Conservation (phyloP, 2,888 invertebrate species). For the Polydrusus tereticollis region DNA sequence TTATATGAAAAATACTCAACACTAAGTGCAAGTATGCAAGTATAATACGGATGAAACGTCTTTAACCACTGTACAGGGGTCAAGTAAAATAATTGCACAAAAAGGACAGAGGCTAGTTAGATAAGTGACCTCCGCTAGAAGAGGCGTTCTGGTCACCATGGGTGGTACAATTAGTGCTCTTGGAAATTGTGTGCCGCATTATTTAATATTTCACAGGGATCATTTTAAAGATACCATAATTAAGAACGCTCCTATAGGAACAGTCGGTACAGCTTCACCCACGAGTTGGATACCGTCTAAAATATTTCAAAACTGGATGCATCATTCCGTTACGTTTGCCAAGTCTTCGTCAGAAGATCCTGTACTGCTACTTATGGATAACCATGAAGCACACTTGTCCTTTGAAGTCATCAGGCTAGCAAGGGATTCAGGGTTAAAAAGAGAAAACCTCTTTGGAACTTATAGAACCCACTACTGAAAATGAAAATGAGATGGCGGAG, state of each 20-base stretch:
- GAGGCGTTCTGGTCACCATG: constrained; percentile 32
- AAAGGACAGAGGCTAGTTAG: constrained; percentile 48
- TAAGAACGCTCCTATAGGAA: constrained; percentile 13
- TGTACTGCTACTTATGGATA: constrained; percentile 26
- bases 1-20: constrained; percentile 35
- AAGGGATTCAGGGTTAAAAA: constrained; percentile 24
- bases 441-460: not conserved
- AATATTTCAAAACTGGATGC: constrained; percentile 24
- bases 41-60: constrained; percentile 38
- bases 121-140: constrained; percentile 35
- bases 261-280: constrained; percentile 24
- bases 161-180: constrained; percentile 32
- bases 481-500: not conserved
- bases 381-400: constrained; percentile 16
- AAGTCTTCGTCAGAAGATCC: constrained; percentile 14
- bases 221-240: not conserved
- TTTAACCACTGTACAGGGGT: constrained; percentile 39
- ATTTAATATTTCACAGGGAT: constrained; percentile 39
- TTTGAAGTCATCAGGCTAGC: not conserved
- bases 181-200: constrained; percentile 38
- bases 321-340: constrained; percentile 22
- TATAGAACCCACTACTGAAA: not conserved
- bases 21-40: constrained; percentile 20
- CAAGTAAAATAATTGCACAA: constrained; percentile 42
- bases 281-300: constrained; percentile 24